Base-by-base conservation (phyloP, 64 coral and sea anemone species). In the Montipora foliosa region DNA sequence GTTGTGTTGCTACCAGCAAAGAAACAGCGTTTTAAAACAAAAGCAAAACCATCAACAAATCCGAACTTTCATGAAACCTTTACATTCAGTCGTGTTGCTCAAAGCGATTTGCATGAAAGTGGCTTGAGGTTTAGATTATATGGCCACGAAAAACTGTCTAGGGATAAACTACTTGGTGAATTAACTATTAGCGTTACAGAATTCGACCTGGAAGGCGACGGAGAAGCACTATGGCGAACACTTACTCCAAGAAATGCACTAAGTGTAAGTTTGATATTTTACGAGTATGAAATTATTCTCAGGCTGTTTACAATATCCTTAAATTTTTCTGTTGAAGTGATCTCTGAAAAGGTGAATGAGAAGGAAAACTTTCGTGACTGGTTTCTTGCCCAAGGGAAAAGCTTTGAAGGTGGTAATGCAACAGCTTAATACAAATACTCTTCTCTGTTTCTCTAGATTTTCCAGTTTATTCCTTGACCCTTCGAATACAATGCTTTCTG, bases 1-100 rank as follows among this genome's bases (percentile, higher is more conserved):
- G 94, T 99, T 49, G 95, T 99, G 21, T 14, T 99, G 46, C 72
- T 99, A 20, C 98, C 98, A 5, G 67, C 92, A 60, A 99, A 99
- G 84, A 94, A 94, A 75, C 92, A 99, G 47, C 89, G 98, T 20
- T 96, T 96, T 83, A 99, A 99, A 96, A 99, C 98, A 37, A 99
- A 99, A 96, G 78, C 92, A 21, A 99, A 99, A 93, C 87, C 98
- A 12, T 92, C 98, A 25, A 87, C 92, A 14, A 99, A 96, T 90
- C 95, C 98, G 14, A 99, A 96, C 87, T 99, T 99, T 81, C 98
- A 99, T 25, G 98, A 99, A 64, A 96, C 98, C 24, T 99, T 99
- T 67, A 92, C 90, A 69, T 99, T 99, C 88, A 93, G 87, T 91
- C 98, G 95, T 61, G 93, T 99, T 84, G 73, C 89, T 15, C 93